Evolutionary conservation across 2,113 vertebrate genomes (phyloP), one percentile per base, ranked within the genome.

Genomic region (Xenopus tropicalis): DNA sequence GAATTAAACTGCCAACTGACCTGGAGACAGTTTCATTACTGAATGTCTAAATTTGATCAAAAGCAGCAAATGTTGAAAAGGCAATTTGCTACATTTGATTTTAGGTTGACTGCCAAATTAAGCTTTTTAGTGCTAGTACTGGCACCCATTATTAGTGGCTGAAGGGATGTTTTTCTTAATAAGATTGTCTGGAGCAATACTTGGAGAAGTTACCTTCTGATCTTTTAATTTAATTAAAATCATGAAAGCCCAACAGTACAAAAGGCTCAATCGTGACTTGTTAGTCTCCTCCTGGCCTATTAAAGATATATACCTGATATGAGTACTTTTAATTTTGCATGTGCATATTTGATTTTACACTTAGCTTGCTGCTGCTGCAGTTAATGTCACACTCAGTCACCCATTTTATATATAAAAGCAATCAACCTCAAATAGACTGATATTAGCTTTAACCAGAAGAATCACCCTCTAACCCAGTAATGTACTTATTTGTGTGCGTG

Each of bases 161-260:
- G 42, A 76, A 76, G 58, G 73, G 66, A 76, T 62, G 66, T 43
- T 56, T 62, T 44, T 21, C 66, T 76, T 76, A 76, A 76, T 76
- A 46, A 69, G 73, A 76, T 76, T 76, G 73, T 69, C 73, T 75
- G 23, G 43, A 52, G 58, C 58, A 52, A 62, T 48, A 29, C 59
- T 76, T 76, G 66, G 58, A 76, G 69, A 66, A 51, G 43, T 56
- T 76, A 57, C 66, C 58, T 76, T 69, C 66, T 76, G 73, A 76
- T 69, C 73, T 51, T 57, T 69, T 76, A 69, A 76, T 76, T 63
- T 63, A 76, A 76, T 76, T 56, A 76, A 76, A 76, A 69, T 69
- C 58, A 54, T 52, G 57, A 20, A 23, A 52, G 72, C 65, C 61
- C 37, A 56, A 56, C 44, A 69, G 22, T 22, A 37, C 29, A 75